Conservation (phyloP, 2,888 invertebrate species). For the Oscheius sp. region DNA sequence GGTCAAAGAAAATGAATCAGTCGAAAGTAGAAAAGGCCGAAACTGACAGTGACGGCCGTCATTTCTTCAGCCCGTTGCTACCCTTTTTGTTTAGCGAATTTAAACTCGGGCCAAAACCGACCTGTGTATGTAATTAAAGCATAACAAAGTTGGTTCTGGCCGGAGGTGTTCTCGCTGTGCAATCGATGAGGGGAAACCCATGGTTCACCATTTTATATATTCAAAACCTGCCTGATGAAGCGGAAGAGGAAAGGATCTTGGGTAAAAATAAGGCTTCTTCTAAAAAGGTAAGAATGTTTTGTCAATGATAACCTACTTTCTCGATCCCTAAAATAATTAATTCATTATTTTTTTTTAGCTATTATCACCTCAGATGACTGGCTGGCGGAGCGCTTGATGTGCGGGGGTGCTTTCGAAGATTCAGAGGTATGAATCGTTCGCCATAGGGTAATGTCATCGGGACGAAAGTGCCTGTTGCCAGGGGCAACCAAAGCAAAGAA, state of each 20-base stretch:
- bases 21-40: constrained; percentile 2
- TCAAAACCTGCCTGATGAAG: constrained; percentile 13
- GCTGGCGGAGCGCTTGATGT: constrained; percentile 20
- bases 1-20: background rate
- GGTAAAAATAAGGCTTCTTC: background rate
- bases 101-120: constrained; percentile 13
- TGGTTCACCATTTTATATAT: background rate
- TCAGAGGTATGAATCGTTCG: too few species aligned
- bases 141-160: constrained; percentile 29
- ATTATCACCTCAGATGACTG: background rate
- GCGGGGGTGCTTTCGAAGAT: background rate
- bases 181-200: background rate
- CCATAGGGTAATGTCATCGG: too few species aligned
- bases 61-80: too few species aligned
- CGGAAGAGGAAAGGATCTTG: constrained; percentile 7
- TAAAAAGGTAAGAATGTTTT: background rate
- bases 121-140: constrained; percentile 6
- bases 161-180: background rate
- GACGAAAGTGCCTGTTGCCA: constrained; percentile 12
- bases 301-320: background rate
- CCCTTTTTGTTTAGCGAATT: background rate
- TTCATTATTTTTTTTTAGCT: background rate
- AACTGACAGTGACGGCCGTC: background rate
- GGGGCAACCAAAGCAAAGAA: constrained; percentile 1
- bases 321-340: constrained; percentile 1